Evolutionary conservation across 2,113 vertebrate genomes (phyloP).

Genomic region (Anolis sagrei): DNA sequence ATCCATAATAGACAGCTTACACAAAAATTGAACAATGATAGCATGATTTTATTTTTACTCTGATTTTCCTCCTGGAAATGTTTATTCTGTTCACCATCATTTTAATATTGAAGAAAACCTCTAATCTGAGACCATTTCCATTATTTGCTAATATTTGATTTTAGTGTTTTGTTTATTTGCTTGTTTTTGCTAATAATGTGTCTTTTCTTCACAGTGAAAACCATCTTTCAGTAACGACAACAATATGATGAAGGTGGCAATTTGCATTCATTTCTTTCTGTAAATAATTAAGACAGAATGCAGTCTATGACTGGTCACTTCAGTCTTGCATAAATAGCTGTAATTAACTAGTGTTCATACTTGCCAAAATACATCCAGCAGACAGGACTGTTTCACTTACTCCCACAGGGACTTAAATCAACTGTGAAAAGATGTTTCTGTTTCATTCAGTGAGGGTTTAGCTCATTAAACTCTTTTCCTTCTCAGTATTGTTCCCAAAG

Average conservation of each 20-base stretch:
- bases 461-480: slow-evolving; percentile 82
- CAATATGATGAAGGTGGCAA: not conserved
- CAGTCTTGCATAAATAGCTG: slow-evolving; percentile 30
- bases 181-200: not conserved
- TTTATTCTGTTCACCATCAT: not conserved
- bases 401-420: slow-evolving; percentile 68
- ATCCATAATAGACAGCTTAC: not conserved
- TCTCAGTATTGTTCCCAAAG: slow-evolving; percentile 83
- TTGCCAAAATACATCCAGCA: slow-evolving; percentile 17
- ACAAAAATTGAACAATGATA: not conserved
- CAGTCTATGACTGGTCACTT: slow-evolving; percentile 2
- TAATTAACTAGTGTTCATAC: slow-evolving; percentile 44
- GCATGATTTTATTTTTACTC: not conserved
- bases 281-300: slow-evolving; percentile 34
- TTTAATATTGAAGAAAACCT: not conserved
- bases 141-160: not conserved
- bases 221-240: not conserved
- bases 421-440: slow-evolving; percentile 74
- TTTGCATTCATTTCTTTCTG: slow-evolving; percentile 18
- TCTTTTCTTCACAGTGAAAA: not conserved
- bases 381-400: slow-evolving; percentile 56
- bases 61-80: not conserved
- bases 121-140: not conserved
- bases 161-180: not conserved
- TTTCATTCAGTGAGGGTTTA: slow-evolving; percentile 78